Evolutionary conservation across 2,888 invertebrate species (phyloP).

Genomic region (Chirona hameri): DNA sequence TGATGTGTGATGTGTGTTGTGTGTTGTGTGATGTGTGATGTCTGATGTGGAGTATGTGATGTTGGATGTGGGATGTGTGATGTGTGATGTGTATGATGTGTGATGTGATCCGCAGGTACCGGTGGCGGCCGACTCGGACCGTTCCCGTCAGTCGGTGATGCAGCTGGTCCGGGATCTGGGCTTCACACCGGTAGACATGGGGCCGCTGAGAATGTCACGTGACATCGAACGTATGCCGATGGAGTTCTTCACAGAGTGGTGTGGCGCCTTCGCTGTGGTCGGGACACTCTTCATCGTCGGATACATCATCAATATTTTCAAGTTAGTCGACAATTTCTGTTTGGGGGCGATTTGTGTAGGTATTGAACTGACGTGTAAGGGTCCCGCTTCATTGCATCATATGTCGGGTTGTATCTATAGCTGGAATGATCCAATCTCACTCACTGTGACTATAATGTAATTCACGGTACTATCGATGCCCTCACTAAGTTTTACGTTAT

Average conservation of each 20-base stretch:
- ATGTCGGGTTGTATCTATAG: too few relatives aligned
- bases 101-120: background rate
- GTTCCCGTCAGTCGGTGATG: background rate
- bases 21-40: too few relatives aligned
- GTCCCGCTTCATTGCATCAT: too few relatives aligned
- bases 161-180: conserved; percentile 1
- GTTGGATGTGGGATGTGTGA: background rate
- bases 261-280: background rate
- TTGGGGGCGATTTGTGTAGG: too few relatives aligned
- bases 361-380: too few relatives aligned
- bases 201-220: background rate
- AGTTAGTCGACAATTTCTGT: too few relatives aligned
- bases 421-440: too few relatives aligned
- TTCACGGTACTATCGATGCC: too few relatives aligned
- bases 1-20: too few relatives aligned
- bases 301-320: conserved; percentile 5
- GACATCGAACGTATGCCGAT: background rate
- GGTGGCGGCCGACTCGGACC: background rate
- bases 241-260: conserved; percentile 6
- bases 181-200: background rate
- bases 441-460: too few relatives aligned
- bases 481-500: too few relatives aligned
- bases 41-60: background rate
- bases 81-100: too few relatives aligned
- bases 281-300: background rate